Percentiles rank a stretch among this genome's conserved stretches.
Evolutionary conservation across 1,140 invertebrate species (phyloP).

Genomic region (Scaptomyza pallida): DNA sequence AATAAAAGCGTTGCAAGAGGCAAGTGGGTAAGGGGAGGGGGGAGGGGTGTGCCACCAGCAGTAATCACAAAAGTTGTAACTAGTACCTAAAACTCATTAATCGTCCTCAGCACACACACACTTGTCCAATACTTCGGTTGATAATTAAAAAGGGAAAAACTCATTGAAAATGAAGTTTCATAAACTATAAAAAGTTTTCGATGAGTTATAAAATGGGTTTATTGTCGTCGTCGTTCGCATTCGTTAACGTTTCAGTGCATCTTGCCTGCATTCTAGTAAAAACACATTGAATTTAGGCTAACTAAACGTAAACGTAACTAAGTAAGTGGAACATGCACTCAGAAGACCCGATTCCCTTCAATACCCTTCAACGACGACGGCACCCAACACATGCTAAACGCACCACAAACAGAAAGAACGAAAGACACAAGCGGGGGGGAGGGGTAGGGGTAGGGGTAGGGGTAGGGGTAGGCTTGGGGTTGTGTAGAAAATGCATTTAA

Average conservation of each 20-base stretch:
- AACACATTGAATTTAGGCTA: background rate
- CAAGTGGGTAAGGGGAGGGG: background rate
- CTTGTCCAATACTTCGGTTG: conserved; percentile 8
- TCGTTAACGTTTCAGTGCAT: conserved; percentile 9
- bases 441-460: background rate
- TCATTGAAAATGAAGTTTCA: conserved; percentile 21
- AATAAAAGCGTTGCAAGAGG: background rate
- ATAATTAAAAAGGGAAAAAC: conserved; percentile 12
- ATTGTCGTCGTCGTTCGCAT: too few species aligned
- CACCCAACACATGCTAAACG: background rate
- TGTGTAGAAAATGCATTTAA: conserved; percentile 12
- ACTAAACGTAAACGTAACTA: conserved; percentile 16
- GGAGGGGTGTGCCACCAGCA: background rate
- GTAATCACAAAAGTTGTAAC: conserved; percentile 21
- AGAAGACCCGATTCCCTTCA: background rate
- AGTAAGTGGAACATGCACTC: background rate
- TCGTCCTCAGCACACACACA: background rate
- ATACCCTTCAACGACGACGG: too few species aligned
- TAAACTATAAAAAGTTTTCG: conserved; percentile 20
- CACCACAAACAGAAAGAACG: background rate
- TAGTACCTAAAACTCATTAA: conserved; percentile 16
- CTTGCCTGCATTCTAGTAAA: background rate
- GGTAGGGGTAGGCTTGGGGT: background rate
- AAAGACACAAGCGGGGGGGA: background rate
- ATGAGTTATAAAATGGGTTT: conserved; percentile 12